Evolutionary conservation across 2,797 vertebrate species (phyloP), one percentile per base, ranked within the genome.

Genomic region (Siniperca scherzeri): DNA sequence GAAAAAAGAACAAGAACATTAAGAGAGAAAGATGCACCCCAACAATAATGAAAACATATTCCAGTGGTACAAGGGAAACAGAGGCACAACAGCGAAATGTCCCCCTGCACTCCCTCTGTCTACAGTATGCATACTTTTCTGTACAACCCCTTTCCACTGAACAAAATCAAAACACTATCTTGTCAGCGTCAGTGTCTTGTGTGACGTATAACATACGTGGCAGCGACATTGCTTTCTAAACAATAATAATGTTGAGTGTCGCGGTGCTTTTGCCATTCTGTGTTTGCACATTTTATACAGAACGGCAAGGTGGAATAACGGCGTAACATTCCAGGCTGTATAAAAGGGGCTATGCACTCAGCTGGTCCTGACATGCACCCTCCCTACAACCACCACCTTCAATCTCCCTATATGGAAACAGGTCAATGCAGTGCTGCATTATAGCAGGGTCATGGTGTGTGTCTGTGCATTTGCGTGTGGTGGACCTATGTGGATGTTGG

Each of bases 401-500:
- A 53, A 17, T 68, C 56, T 73, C 67, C n/a, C 52, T 42, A 38
- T 36, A 73, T 40, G 36, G 33, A 82, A 73, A 78, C 66, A 30
- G 42, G 50, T 77, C 27, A 60, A 1, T 76, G 53, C 60, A 42
- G 21, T 9, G 44, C 48, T 59, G 52, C 44, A 36, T 57, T 52
- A 57, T 27, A 60, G 52, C 52, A 68, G 30, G 67, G 70, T 74
- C 40, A 62, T 56, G 9, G 73, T 53, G 60, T 66, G 25, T 53
- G 72, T 69, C 12, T 33, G 36, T 46, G 16, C 19, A n/a, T 42
- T 21, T 55, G 38, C 8, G 44, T 79, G 57, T 77, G 74, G 60
- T 10, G 57, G 59, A 74, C 38, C 60, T 56, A 25, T 69, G 72
- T 56, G 36, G 75, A 70, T 78, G 73, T 72, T 72, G 57, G 84